Conservation (phyloP, 2,113 vertebrate genomes). For the Catharus fuscescens region DNA sequence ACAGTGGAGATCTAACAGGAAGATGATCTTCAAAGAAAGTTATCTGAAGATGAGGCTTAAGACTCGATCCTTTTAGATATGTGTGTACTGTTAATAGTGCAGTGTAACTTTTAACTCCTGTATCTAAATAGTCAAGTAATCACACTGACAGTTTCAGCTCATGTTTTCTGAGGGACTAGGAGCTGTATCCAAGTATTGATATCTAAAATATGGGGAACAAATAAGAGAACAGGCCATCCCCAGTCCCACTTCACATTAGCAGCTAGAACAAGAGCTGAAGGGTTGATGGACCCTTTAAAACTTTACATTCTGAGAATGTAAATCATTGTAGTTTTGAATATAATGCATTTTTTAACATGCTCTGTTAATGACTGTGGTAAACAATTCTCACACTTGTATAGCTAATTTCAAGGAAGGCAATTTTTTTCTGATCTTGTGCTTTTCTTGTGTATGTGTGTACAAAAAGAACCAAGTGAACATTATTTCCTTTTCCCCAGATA, state of each 20-base stretch:
- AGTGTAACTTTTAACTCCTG: not conserved
- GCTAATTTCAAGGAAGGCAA: not conserved
- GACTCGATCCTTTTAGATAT: not conserved
- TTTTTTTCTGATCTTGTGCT: not conserved
- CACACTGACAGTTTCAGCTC: not conserved
- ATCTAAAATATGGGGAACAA: not conserved
- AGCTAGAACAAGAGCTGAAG: not conserved
- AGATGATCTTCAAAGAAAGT: not conserved
- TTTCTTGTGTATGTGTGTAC: too few relatives aligned
- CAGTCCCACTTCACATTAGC: not conserved
- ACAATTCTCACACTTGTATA: not conserved
- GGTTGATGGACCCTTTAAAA: not conserved
- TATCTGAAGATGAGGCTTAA: not conserved
- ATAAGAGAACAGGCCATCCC: not conserved
- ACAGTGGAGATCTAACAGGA: not conserved
- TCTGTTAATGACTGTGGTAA: not conserved
- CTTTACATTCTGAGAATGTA: not conserved
- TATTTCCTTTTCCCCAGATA: conserved; percentile 75
- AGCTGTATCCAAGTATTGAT: not conserved
- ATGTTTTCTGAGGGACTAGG: not conserved
- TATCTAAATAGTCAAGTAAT: not conserved
- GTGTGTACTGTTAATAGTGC: not conserved
- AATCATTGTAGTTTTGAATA: not conserved
- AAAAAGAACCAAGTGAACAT: not conserved
- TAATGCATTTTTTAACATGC: not conserved